Base-by-base conservation (phyloP, 64 coral and sea anemone species). In the Trachythela sp. region DNA sequence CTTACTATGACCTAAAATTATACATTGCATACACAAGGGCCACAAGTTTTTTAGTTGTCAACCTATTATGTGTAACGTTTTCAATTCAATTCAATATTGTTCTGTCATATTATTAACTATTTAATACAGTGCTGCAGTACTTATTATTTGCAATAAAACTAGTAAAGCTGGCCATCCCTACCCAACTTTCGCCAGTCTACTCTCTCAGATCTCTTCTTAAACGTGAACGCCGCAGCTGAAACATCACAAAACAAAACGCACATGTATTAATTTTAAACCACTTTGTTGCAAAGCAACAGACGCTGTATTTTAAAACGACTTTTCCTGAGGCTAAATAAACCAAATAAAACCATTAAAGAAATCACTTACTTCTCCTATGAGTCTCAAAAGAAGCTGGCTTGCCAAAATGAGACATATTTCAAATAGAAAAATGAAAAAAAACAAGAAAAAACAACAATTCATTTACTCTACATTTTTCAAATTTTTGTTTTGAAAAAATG, bases 101-200 rank as follows among this genome's bases (percentile, higher is more conserved):
- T n/a, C n/a, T n/a, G n/a, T n/a, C n/a, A n/a, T n/a, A n/a, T n/a
- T n/a, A n/a, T n/a, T n/a, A n/a, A n/a, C n/a, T n/a, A n/a, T n/a
- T n/a, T n/a, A n/a, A n/a, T n/a, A n/a, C n/a, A n/a, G n/a, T n/a
- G n/a, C n/a, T n/a, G n/a, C n/a, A n/a, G n/a, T n/a, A n/a, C n/a
- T n/a, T n/a, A n/a, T n/a, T n/a, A n/a, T n/a, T n/a, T n/a, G n/a
- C n/a, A n/a, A n/a, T n/a, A n/a, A n/a, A n/a, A n/a, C n/a, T n/a
- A n/a, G n/a, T n/a, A n/a, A n/a, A n/a, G n/a, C n/a, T n/a, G n/a
- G n/a, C n/a, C n/a, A n/a, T 59, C 2, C 36, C 13, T 80, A 80
- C 75, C 75, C 20, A 80, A 37, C 75, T 80, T 80, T 80, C 96
- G 88, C 96, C 96, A 99, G 37, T 99, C 93, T 35, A 99, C 93